Conservation (phyloP, 23 tunicate genomes). For the Aplidium turbinatum region DNA sequence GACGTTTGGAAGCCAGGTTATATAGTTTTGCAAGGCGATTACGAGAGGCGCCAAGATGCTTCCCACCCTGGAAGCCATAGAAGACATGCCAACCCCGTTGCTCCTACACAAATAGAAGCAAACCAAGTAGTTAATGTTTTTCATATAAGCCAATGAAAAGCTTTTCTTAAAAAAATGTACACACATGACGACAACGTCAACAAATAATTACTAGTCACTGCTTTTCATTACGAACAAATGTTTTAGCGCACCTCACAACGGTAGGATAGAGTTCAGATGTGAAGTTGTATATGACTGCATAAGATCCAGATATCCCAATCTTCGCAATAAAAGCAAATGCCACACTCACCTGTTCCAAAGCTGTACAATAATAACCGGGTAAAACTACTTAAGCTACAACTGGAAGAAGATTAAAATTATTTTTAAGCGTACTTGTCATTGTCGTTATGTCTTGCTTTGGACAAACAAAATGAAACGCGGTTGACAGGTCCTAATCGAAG, state of each 20-base stretch:
- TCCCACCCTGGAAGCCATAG: conserved; percentile 70
- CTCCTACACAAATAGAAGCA: conserved; percentile 30
- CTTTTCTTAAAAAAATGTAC: too few species aligned
- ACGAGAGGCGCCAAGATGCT: conserved; percentile 71
- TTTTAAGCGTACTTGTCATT: too few species aligned
- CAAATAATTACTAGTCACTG: too few species aligned
- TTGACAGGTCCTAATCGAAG: too few species aligned
- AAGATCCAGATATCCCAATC: conserved; percentile 64
- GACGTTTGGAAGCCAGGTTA: conserved; percentile 72
- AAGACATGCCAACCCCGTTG: conserved; percentile 67
- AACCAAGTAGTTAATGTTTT: background rate
- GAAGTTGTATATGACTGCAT: conserved; percentile 56
- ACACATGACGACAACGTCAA: too few species aligned
- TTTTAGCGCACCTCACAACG: conserved; percentile 62
- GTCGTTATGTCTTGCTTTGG: too few species aligned
- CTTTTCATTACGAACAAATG: too few species aligned
- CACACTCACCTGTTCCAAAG: conserved; percentile 8
- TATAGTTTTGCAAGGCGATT: conserved; percentile 46
- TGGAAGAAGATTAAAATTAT: too few species aligned
- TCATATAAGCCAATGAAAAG: too few species aligned
- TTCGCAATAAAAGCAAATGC: conserved; percentile 56
- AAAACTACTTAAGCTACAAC: too few species aligned
- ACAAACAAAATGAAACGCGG: too few species aligned
- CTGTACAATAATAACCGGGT: too few species aligned
- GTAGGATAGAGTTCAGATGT: conserved; percentile 70